phyloP scores from a whole-genome alignment of 2,888 invertebrate species.

The Chrysodeixis includens region DNA sequence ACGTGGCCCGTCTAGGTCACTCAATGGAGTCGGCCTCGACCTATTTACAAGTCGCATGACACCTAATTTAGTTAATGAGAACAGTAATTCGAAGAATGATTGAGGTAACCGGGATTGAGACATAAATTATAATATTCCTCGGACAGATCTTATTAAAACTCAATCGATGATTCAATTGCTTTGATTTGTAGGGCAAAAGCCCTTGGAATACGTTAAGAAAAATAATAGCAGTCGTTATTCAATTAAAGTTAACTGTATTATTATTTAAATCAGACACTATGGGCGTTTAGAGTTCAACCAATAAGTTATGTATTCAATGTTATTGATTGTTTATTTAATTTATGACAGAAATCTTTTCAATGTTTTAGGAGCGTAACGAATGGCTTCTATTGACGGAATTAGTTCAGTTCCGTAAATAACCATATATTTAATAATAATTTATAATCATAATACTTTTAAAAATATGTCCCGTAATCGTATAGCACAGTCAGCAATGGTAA shows the following conservation, averaged over 20 bases:
- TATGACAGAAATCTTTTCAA: slow-evolving; percentile 34
- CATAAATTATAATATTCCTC: slow-evolving; percentile 32
- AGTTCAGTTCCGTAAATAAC: slow-evolving; percentile 10
- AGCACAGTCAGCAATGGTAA: background rate
- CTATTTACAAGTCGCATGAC: slow-evolving; percentile 72
- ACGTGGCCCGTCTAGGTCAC: slow-evolving; percentile 67
- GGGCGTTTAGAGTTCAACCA: slow-evolving; percentile 30
- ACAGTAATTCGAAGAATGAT: slow-evolving; percentile 64
- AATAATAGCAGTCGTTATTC: slow-evolving; percentile 23
- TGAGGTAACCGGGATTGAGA: slow-evolving; percentile 40
- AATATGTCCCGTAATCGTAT: background rate
- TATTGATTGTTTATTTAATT: slow-evolving; percentile 34
- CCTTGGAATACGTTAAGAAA: slow-evolving; percentile 19
- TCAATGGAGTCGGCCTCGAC: slow-evolving; percentile 78
- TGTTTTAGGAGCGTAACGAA: too few species aligned
- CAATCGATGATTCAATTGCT: slow-evolving; percentile 21
- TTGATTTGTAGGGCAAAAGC: slow-evolving; percentile 21
- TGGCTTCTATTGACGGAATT: slow-evolving; percentile 22
- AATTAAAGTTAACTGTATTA: slow-evolving; percentile 19
- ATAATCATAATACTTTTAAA: background rate
- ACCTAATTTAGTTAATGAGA: slow-evolving; percentile 78
- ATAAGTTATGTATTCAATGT: slow-evolving; percentile 18
- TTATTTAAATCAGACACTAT: slow-evolving; percentile 24
- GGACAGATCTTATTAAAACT: slow-evolving; percentile 16
- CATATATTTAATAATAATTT: too few species aligned